Evolutionary conservation across 2,113 vertebrate species (phyloP), one percentile per base, ranked within the genome.

Genomic region (Austrofundulus limnaeus): DNA sequence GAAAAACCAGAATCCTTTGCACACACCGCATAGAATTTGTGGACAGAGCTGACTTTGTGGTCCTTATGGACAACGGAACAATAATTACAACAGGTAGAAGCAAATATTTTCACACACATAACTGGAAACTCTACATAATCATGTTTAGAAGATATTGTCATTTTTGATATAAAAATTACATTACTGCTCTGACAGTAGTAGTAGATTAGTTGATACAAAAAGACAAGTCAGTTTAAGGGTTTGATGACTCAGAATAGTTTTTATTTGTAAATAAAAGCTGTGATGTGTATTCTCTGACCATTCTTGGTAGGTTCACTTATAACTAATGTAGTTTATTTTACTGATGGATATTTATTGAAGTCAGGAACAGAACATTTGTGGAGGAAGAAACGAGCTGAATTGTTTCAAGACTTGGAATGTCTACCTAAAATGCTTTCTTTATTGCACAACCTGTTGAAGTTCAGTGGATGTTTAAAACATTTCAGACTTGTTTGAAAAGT

Each of bases 1-100:
- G 90, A 58, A 96, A 94, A 78, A 99, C 97, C 50, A 91, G 96
- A 72, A 92, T 99, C 81, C 94, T 99, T 25, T 98, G 96, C 81
- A 99, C 96, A 0, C 97, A 99, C 78, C 94, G 96, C 38, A 88
- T 91, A 0, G 96, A 98, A 88, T 92, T 95, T 85, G 88, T 95
- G 83, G 87, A 94, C 74, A 92, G 86, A 58, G 96, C 95, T 0
- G 95, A 99, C 38, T 0, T 88, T 71, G 89, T 98, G 51, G 68
- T 98, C 20, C 88, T 99, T 63, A 91, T 99, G 92, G 94, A 98
- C 48, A 90, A 91, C 0, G 96, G 97, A 41, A 93, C 56, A 9
- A 91, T 98, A 48, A 12, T 95, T 58, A 92, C 72, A 75, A 93
- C 86, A 56, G 97, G 97, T 98, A 90, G 23, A 14, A 15, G 52